Conservation (phyloP, 1,140 invertebrate species). For the Microvelia longipes region DNA sequence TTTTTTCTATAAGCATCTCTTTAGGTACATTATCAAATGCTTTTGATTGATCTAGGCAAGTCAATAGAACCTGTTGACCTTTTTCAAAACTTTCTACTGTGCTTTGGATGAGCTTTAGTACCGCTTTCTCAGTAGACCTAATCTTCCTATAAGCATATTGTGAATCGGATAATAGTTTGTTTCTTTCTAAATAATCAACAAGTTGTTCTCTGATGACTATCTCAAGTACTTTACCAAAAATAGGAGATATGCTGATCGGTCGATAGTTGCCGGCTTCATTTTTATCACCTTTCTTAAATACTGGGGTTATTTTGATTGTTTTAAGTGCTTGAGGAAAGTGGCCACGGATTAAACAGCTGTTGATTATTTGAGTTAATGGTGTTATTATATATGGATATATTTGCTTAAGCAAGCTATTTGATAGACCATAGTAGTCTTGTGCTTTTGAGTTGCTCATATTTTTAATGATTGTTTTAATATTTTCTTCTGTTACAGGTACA, state of each 20-base stretch:
- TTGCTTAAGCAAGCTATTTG: background rate
- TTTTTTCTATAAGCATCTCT: background rate
- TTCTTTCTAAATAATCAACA: background rate
- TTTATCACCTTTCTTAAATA: background rate
- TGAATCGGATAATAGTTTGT: background rate
- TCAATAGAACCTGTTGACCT: background rate
- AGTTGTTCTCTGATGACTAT: background rate
- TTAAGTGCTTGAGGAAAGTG: background rate
- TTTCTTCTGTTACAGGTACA: background rate
- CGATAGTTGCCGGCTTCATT: background rate
- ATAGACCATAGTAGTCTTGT: background rate
- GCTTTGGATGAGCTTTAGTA: background rate
- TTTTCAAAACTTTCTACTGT: background rate
- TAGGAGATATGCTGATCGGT: background rate
- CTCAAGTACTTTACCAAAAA: background rate
- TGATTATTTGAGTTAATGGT: background rate
- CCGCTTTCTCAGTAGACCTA: background rate
- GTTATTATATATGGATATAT: background rate
- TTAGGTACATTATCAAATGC: background rate
- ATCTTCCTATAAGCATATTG: background rate
- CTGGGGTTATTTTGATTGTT: background rate
- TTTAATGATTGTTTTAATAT: background rate
- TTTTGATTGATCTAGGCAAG: background rate
- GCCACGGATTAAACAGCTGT: background rate
- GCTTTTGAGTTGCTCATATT: background rate